Percentiles rank a stretch among this genome's conserved stretches.
Conservation (phyloP, 2,888 invertebrate genomes). For the Diarsia brunnea region DNA sequence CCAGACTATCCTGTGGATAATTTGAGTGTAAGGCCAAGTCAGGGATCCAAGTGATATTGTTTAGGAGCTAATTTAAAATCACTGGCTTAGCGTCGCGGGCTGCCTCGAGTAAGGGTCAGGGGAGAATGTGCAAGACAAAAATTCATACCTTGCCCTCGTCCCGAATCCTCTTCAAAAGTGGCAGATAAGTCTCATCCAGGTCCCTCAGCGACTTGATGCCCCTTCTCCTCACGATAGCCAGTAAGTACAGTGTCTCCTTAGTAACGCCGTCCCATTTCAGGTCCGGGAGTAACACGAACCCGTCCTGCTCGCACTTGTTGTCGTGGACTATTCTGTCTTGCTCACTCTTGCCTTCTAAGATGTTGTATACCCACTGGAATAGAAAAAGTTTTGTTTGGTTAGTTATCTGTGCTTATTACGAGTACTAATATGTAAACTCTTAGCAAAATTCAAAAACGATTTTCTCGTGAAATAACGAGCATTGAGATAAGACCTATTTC, state of each 20-base stretch:
- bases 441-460: too few species aligned
- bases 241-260: slow-evolving; percentile 95
- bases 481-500: too few species aligned
- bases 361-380: slow-evolving; percentile 99
- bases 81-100: too few species aligned
- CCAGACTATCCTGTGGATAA: too few species aligned
- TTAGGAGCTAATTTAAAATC: too few species aligned
- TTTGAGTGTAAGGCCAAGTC: too few species aligned
- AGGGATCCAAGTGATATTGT: too few species aligned
- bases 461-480: too few species aligned
- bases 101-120: too few species aligned
- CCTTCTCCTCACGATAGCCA: slow-evolving; percentile 94
- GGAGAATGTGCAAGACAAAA: background rate
- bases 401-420: background rate
- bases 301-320: slow-evolving; percentile 92
- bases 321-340: slow-evolving; percentile 95
- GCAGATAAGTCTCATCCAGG: slow-evolving; percentile 94
- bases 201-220: slow-evolving; percentile 96
- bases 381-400: background rate
- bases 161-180: slow-evolving; percentile 95
- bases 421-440: too few species aligned
- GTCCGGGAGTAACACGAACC: slow-evolving; percentile 98
- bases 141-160: slow-evolving; percentile 92
- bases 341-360: slow-evolving; percentile 97
- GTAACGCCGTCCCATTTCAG: slow-evolving; percentile 98